These are phyloP conservation scores for Dasyurus viverrinus DNA, from an alignment of 2,113 vertebrate species.

Conservation along the genomic window DNA sequence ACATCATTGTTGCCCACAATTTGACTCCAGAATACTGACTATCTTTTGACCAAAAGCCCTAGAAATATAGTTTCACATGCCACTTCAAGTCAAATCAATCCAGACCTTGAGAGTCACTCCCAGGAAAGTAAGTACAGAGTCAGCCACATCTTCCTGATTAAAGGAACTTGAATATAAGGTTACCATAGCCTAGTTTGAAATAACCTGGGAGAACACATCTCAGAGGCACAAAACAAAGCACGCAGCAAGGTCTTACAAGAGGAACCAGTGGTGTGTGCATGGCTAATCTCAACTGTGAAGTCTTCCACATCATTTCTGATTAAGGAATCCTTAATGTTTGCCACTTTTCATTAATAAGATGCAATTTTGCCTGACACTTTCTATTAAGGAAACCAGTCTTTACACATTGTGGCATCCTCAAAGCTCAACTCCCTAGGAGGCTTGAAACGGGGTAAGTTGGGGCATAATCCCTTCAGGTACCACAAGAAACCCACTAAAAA, in stretches of 20 bases:
- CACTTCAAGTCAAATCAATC: neutral
- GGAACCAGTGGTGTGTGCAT: neutral
- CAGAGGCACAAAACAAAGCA: neutral
- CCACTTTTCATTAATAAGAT: neutral
- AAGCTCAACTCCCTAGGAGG: neutral
- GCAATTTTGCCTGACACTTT: neutral
- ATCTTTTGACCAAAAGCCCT: neutral
- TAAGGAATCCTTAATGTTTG: neutral
- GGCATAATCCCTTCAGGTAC: neutral
- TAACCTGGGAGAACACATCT: neutral
- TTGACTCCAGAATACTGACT: neutral
- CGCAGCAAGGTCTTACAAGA: neutral
- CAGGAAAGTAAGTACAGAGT: neutral
- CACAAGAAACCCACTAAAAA: neutral
- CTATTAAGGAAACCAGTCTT: neutral
- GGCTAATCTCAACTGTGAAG: neutral
- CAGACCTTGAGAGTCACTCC: neutral
- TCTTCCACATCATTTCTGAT: neutral
- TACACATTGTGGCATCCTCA: neutral
- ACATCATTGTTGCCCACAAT: neutral
- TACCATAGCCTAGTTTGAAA: neutral
- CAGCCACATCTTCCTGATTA: neutral
- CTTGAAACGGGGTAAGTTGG: neutral
- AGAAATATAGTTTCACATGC: neutral
- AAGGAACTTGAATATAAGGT: neutral